phyloP scores from a whole-genome alignment of 1,140 invertebrate genomes.

The Agraylea sexmaculata region DNA sequence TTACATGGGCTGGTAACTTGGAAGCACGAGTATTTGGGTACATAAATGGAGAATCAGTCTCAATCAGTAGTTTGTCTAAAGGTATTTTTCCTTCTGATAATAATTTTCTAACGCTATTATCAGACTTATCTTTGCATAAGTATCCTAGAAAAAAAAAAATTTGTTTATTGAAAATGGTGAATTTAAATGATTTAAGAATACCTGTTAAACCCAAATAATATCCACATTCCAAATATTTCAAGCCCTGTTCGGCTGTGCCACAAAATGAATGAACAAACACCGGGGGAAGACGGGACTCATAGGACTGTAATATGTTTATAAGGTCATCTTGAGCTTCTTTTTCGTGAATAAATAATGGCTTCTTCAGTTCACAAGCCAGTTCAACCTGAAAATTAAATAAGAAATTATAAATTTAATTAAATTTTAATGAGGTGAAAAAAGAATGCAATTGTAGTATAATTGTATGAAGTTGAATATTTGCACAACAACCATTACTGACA shows the following conservation, averaged over 20 bases:
- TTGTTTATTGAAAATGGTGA: constrained; percentile 3
- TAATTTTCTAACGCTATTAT: constrained; percentile 74
- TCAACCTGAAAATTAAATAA: constrained; percentile 49
- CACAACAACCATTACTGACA: no score
- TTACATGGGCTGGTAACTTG: constrained; percentile 76
- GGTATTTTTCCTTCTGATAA: constrained; percentile 70
- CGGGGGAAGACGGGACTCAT: constrained; percentile 54
- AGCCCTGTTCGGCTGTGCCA: constrained; percentile 73
- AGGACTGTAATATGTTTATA: constrained; percentile 36
- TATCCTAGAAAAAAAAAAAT: constrained; percentile 49
- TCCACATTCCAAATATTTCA: constrained; percentile 75
- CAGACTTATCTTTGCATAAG: constrained; percentile 89
- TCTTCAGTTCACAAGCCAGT: constrained; percentile 73
- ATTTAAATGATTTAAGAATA: constrained; percentile 21
- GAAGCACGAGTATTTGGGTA: constrained; percentile 90
- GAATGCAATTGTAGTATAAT: neutral
- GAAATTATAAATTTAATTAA: constrained; percentile 8
- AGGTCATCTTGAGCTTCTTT: constrained; percentile 80
- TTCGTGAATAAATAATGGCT: constrained; percentile 87
- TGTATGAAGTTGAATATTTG: neutral
- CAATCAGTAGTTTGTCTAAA: constrained; percentile 72
- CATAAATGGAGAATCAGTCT: constrained; percentile 93
- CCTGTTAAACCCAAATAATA: constrained; percentile 81
- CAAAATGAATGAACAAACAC: constrained; percentile 89
- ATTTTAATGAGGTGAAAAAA: neutral